These are phyloP conservation scores for Coryphaenoides rupestris DNA, from an alignment of 2,113 vertebrate genomes.

Conservation along the genomic window DNA sequence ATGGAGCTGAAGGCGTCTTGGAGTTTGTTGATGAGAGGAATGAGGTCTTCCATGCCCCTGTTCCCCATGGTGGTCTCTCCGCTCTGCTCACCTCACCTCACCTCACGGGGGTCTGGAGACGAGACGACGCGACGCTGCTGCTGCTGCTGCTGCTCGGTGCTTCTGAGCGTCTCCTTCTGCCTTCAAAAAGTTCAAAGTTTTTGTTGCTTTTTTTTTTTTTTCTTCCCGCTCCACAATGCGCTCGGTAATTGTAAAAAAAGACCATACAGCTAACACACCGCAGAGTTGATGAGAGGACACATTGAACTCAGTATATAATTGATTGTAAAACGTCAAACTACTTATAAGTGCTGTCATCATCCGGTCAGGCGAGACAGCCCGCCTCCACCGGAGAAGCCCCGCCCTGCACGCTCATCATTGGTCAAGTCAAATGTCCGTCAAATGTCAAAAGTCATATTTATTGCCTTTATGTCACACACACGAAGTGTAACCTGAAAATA, in stretches of 20 bases:
- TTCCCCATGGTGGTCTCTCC: conserved; percentile 83
- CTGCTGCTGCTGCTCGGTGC: too few species aligned
- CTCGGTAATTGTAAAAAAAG: too few species aligned
- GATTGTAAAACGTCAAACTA: too few species aligned
- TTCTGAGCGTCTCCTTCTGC: too few species aligned
- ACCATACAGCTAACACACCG: neutral
- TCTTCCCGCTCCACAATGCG: too few species aligned
- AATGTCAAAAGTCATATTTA: too few species aligned
- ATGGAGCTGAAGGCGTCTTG: conserved; percentile 97
- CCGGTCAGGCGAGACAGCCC: neutral
- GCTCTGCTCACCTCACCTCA: neutral
- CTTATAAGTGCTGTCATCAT: neutral
- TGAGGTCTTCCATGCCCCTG: conserved; percentile 95
- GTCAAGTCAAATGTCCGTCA: neutral
- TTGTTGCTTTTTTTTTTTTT: too few species aligned
- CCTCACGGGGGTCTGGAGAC: conserved; percentile 5
- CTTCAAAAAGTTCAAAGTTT: too few species aligned
- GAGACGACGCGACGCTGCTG: neutral
- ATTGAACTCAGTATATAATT: too few species aligned
- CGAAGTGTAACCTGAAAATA: too few species aligned
- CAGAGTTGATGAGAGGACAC: too few species aligned
- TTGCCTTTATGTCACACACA: too few species aligned
- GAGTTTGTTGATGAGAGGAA: conserved; percentile 94
- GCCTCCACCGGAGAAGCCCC: neutral
- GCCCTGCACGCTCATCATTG: neutral